Percentiles rank a stretch among this genome's conserved stretches.
phyloP scores from a whole-genome alignment of 2,888 invertebrate genomes.

The Mesoligia furuncula region DNA sequence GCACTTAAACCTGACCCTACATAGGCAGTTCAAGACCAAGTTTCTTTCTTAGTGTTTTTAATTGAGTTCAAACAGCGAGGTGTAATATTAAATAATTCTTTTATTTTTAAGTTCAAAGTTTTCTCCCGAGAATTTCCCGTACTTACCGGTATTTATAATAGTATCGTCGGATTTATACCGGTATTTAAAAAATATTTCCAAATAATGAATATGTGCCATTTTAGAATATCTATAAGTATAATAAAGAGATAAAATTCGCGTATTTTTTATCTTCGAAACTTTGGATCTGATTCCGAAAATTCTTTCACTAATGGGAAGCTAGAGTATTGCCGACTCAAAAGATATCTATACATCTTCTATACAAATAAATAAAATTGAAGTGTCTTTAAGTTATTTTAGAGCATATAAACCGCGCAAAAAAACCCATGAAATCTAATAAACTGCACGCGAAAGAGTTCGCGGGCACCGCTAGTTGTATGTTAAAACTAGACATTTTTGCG shows the following conservation, averaged over 20 bases:
- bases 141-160: constrained; percentile 2
- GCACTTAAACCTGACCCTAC: constrained; percentile 25
- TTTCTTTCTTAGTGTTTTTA: constrained; percentile 11
- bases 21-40: constrained; percentile 19
- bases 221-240: too few species aligned
- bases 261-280: too few species aligned
- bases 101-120: neutral
- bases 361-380: too few species aligned
- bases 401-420: too few species aligned
- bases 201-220: neutral
- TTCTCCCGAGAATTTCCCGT: neutral
- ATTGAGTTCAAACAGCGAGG: constrained; percentile 18
- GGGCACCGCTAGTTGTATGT: neutral
- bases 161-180: neutral
- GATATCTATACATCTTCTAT: neutral
- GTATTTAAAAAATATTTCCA: neutral
- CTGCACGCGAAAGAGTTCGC: too few species aligned
- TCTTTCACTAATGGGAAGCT: neutral
- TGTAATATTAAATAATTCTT: constrained; percentile 1
- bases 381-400: too few species aligned
- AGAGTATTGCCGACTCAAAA: neutral
- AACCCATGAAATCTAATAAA: too few species aligned
- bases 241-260: too few species aligned
- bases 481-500: neutral
- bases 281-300: neutral